These are phyloP conservation scores for Epizoanthus fatuus DNA, from an alignment of 92 coral and sea anemone genomes.

Conservation along the genomic window DNA sequence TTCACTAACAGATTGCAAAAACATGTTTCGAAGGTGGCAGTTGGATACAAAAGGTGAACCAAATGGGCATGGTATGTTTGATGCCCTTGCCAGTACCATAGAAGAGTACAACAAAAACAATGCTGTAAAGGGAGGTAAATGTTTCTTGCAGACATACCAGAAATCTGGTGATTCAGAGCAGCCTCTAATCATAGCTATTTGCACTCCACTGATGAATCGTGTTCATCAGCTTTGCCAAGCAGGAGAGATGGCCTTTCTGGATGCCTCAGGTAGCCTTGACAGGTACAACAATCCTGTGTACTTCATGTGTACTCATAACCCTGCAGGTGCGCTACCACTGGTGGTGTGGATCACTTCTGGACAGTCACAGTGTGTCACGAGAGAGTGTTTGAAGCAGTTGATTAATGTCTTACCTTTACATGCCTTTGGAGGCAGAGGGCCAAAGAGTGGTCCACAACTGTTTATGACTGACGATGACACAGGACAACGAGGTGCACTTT, in stretches of 20 bases:
- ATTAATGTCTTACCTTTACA: too few relatives aligned
- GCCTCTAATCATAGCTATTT: conserved; percentile 61
- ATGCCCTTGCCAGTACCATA: conserved; percentile 38
- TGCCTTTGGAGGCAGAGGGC: too few relatives aligned
- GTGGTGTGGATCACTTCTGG: conserved; percentile 58
- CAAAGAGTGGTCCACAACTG: too few relatives aligned
- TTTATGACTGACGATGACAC: too few relatives aligned
- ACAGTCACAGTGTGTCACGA: too few relatives aligned
- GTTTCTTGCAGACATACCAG: conserved; percentile 50
- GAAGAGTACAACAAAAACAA: conserved; percentile 56
- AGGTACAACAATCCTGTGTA: conserved; percentile 67
- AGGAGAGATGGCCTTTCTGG: conserved; percentile 29
- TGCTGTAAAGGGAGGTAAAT: conserved; percentile 53
- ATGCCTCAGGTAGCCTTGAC: conserved; percentile 69
- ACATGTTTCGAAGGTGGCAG: conserved; percentile 58
- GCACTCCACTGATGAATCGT: conserved; percentile 56
- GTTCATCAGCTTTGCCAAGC: too few relatives aligned
- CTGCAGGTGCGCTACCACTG: conserved; percentile 64
- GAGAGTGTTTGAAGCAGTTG: too few relatives aligned
- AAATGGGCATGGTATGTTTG: conserved; percentile 71
- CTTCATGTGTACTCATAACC: conserved; percentile 68
- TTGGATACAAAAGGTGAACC: conserved; percentile 53
- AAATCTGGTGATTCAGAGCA: conserved; percentile 10
- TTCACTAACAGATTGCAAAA: conserved; percentile 62
- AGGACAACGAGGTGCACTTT: too few relatives aligned